Evolutionary conservation across 2,113 vertebrate species (phyloP), one percentile per base, ranked within the genome.

Genomic region (Manacus vitellinus): DNA sequence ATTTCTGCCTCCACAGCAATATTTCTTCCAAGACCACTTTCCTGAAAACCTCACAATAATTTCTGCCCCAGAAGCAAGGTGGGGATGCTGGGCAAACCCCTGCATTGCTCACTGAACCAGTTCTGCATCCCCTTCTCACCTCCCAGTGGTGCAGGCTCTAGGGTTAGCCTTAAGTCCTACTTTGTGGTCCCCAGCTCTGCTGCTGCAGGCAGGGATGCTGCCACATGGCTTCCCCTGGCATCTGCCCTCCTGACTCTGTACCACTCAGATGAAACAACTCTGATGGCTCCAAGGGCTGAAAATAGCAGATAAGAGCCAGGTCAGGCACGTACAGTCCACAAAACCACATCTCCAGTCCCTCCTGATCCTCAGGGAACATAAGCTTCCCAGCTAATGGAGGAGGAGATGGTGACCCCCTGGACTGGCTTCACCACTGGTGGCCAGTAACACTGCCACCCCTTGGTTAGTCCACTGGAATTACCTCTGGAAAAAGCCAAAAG

Each of bases 181-280:
- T 46, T 7, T 37, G 65, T 13, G 65, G 41, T 37, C 8, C 46
- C 23, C 55, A 56, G 25, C 28, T 27, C 43, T 12, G 0, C 28
- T 22, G 25, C n/a, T 43, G 33, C 73, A 63, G 74, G 22, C n/a
- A 92, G 15, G 8, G 82, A 70, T 46, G 41, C 20, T 86, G 61
- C 27, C 39, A 62, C 4, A 14, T 0, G 0, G 25, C 51, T 12
- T 30, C 33, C 27, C 46, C 52, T 6, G 31, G 41, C 24, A 67
- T 2, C 3, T 35, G 58, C 27, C n/a, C n/a, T 31, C 25, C 51
- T 17, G 23, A 54, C 43, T 59, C 33, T 2, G 14, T 28, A 87
- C 28, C 6, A 2, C 22, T 16, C 10, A 0, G 33, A 75, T 5
- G 14, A 37, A 66, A 74, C 0, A 0, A 58, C 55, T 62, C 71